These are phyloP conservation scores for Parasteatoda tepidariorum DNA, from an alignment of 1,140 invertebrate genomes.

Conservation along the genomic window DNA sequence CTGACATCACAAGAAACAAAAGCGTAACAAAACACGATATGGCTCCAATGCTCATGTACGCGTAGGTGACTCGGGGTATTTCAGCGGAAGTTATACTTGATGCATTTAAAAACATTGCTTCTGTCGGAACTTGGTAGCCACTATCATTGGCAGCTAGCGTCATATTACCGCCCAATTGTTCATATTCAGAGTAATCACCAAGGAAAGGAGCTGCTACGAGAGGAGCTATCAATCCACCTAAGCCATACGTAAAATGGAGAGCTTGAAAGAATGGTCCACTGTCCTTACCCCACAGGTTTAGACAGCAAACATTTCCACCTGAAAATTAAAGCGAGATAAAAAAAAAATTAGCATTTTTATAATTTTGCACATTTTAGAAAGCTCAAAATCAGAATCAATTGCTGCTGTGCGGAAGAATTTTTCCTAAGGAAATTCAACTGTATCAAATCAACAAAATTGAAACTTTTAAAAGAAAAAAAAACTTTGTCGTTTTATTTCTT, in stretches of 20 bases:
- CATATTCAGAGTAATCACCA: not conserved
- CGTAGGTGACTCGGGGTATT: constrained; percentile 20
- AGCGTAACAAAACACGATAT: too few species aligned
- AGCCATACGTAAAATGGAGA: constrained; percentile 72
- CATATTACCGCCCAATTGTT: too few species aligned
- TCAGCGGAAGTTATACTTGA: not conserved
- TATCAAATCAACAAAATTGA: too few species aligned
- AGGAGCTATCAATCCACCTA: constrained; percentile 73
- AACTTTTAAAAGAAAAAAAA: too few species aligned
- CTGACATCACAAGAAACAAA: not conserved
- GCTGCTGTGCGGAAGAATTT: too few species aligned
- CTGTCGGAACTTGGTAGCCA: too few species aligned
- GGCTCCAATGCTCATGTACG: constrained; percentile 29
- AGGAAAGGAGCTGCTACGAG: constrained; percentile 71
- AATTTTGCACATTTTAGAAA: too few species aligned
- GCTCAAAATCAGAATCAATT: too few species aligned
- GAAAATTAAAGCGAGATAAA: constrained; percentile 9
- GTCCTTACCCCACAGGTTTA: constrained; percentile 71
- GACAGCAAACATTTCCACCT: constrained; percentile 70
- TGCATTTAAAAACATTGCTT: too few species aligned
- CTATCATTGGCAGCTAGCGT: not conserved
- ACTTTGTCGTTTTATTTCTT: too few species aligned
- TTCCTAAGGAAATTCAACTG: too few species aligned
- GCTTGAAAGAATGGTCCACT: constrained; percentile 72
- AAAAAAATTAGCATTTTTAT: too few species aligned